Evolutionary conservation across 2,113 vertebrate genomes (phyloP).

Genomic region (Tautogolabrus adspersus): DNA sequence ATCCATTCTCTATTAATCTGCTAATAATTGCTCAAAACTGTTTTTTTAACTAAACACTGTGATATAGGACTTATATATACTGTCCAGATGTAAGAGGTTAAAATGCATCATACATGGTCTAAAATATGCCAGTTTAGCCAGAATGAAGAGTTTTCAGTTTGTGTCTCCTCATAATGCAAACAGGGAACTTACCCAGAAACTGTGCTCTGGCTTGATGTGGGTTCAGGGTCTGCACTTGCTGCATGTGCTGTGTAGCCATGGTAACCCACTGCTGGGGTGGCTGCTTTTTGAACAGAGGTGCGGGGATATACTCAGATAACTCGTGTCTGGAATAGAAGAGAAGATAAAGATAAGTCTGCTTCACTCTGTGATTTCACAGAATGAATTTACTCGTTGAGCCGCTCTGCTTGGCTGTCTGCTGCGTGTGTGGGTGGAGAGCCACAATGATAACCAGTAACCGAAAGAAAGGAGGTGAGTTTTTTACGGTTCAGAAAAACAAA

Average conservation of each 20-base stretch:
- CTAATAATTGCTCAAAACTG: too few species aligned
- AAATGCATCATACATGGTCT: too few species aligned
- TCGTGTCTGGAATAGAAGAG: slow-evolving; percentile 85
- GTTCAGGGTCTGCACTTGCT: slow-evolving; percentile 89
- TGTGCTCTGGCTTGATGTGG: slow-evolving; percentile 93
- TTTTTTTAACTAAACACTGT: too few species aligned
- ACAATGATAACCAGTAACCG: slow-evolving; percentile 14
- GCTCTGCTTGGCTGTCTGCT: slow-evolving; percentile 21
- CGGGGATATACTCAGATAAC: slow-evolving; percentile 90
- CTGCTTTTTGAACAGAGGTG: slow-evolving; percentile 87
- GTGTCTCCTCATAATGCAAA: neutral
- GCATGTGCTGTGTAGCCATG: slow-evolving; percentile 90
- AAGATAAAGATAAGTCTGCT: slow-evolving; percentile 46
- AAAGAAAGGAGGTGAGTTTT: slow-evolving; percentile 15
- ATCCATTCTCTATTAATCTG: too few species aligned
- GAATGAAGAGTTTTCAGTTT: neutral
- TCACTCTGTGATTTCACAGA: slow-evolving; percentile 36
- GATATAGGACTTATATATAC: too few species aligned
- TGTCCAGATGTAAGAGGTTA: too few species aligned
- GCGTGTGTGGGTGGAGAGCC: slow-evolving; percentile 10
- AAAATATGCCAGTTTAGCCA: too few species aligned
- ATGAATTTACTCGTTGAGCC: slow-evolving; percentile 31
- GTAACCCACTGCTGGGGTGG: slow-evolving; percentile 90
- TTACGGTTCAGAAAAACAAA: slow-evolving; percentile 2
- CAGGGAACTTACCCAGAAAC: slow-evolving; percentile 89